These are phyloP conservation scores for Chouioia cunea DNA, from an alignment of 2,888 invertebrate species.

Conservation along the genomic window DNA sequence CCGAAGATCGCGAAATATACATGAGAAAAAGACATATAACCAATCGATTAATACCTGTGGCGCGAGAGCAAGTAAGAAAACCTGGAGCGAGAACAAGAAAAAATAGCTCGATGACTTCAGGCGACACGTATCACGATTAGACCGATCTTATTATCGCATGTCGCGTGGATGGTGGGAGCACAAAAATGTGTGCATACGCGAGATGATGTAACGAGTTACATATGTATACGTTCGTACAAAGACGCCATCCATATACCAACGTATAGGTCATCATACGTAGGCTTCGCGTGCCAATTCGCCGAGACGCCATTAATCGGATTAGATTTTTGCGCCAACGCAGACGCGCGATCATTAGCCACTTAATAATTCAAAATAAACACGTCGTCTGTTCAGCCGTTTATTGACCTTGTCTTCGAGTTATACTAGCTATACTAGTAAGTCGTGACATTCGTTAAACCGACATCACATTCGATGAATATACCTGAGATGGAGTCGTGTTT, in stretches of 20 bases:
- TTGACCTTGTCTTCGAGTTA: constrained; percentile 42
- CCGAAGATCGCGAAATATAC: no score
- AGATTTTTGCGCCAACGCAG: neutral
- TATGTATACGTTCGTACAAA: neutral
- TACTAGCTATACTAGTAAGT: no score
- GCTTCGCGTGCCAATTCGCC: constrained; percentile 34
- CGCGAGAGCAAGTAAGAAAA: no score
- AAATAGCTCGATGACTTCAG: constrained; percentile 12
- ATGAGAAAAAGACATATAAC: no score
- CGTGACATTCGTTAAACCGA: no score
- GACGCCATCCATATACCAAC: neutral
- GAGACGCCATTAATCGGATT: constrained; percentile 26
- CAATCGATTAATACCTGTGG: no score
- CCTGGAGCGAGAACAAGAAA: constrained; percentile 1
- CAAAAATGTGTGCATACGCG: neutral
- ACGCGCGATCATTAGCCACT: constrained; percentile 27
- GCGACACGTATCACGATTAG: constrained; percentile 19
- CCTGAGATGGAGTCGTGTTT: no score
- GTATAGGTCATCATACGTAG: neutral
- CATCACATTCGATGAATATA: no score
- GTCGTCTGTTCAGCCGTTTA: constrained; percentile 38
- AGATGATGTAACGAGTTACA: neutral
- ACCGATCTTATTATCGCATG: constrained; percentile 34
- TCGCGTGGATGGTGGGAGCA: neutral
- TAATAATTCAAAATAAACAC: constrained; percentile 38